These are phyloP conservation scores for Cranoglanis bouderius DNA, from an alignment of 2,113 vertebrate genomes.

Conservation along the genomic window DNA sequence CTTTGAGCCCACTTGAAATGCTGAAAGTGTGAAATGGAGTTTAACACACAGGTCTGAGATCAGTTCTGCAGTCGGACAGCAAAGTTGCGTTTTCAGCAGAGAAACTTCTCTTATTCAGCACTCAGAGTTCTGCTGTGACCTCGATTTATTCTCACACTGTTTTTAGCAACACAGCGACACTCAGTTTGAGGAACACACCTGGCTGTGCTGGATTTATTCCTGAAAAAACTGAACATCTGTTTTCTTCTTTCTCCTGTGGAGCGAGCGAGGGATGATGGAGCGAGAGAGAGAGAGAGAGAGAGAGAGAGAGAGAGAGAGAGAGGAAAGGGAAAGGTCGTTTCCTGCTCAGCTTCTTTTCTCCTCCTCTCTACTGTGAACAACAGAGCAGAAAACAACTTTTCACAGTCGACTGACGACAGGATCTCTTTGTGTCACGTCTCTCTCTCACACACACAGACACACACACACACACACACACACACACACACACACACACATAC, in stretches of 20 bases:
- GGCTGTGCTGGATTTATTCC: background rate
- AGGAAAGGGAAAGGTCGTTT: background rate
- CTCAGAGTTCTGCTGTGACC: background rate
- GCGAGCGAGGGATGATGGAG: background rate
- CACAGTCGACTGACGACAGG: conserved; percentile 57
- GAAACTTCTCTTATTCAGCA: conserved; percentile 30
- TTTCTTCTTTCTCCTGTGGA: conserved; percentile 5
- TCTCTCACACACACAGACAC: conserved; percentile 6
- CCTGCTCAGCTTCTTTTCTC: conserved; percentile 20
- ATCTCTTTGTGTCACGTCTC: conserved; percentile 50
- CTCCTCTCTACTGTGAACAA: conserved; percentile 45
- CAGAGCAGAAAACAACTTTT: conserved; percentile 56
- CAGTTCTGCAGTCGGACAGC: conserved; percentile 11
- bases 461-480: background rate
- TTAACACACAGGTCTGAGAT: background rate
- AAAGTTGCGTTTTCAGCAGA: conserved; percentile 12
- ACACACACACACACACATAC: conserved; percentile 12
- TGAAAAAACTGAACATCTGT: conserved; percentile 24
- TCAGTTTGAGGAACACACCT: conserved; percentile 9
- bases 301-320: background rate
- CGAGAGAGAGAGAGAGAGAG: background rate
- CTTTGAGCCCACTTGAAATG: background rate
- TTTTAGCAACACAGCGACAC: background rate
- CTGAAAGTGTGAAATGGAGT: conserved; percentile 12
- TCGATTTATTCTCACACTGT: background rate